phyloP scores from a whole-genome alignment of 2,888 invertebrate species.

The Melangyna quadrimaculata region DNA sequence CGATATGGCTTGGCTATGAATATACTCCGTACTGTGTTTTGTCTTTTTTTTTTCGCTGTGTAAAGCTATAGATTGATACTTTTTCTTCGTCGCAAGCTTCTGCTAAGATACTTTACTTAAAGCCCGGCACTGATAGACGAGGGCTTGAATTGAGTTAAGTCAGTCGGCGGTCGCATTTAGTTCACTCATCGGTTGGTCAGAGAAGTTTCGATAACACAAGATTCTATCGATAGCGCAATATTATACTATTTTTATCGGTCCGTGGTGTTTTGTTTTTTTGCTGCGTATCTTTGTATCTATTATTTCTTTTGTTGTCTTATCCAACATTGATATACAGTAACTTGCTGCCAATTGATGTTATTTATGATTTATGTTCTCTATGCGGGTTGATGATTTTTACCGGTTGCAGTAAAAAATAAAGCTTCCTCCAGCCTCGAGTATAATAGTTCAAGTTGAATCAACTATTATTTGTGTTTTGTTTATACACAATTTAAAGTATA shows the following conservation, averaged over 20 bases:
- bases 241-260: background rate
- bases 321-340: background rate
- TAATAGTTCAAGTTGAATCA: conserved; percentile 16
- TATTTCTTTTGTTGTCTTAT: background rate
- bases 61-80: background rate
- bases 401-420: conserved; percentile 19
- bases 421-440: conserved; percentile 26
- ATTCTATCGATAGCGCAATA: conserved; percentile 2
- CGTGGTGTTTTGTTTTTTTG: background rate
- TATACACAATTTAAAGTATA: conserved; percentile 28
- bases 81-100: conserved; percentile 8
- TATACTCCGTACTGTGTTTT: background rate
- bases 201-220: conserved; percentile 29
- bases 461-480: background rate
- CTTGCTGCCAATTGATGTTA: conserved; percentile 7
- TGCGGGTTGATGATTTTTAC: conserved; percentile 55
- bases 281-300: background rate
- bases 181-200: conserved; percentile 59
- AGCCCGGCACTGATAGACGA: conserved; percentile 48
- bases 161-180: conserved; percentile 45
- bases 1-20: background rate
- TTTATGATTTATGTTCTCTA: conserved; percentile 12
- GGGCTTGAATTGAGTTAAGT: conserved; percentile 52
- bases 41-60: background rate
- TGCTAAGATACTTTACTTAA: conserved; percentile 40